Evolutionary conservation across 2,797 vertebrate species (phyloP), one percentile per base, ranked within the genome.

Genomic region (Knipowitschia caucasica): DNA sequence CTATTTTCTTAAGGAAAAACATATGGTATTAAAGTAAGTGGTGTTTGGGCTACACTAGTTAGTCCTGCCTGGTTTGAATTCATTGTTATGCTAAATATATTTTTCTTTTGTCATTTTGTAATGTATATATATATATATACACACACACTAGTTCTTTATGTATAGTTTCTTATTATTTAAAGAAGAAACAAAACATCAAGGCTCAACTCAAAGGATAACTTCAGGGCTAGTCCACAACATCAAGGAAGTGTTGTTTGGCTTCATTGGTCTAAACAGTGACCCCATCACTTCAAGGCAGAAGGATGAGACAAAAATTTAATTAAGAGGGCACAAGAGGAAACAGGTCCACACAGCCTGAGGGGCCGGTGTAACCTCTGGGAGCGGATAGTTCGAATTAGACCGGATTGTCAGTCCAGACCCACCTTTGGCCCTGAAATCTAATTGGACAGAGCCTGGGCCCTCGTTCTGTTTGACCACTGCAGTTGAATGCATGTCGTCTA

Each of bases 301-400:
- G 75, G 81, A 81, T 72, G 71, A 75, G 62, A 64, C 64, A 66
- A 46, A 78, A 82, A 86, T 82, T 53, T 50, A 80, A 80, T 85
- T 78, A 84, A 42, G 71, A 75, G 46, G 55, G 38, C 46, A 57
- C 62, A 70, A 81, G 72, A 78, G 79, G 84, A 87, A 85, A 69
- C 78, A 58, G 73, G 43, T 70, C 71, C 67, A 21, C 53, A 40
- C 69, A 57, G 78, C 86, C 84, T 58, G 43, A 24, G 78, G 85
- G 62, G 71, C 62, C 69, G 40, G 59, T 51, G 40, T 18, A 65
- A 70, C 72, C 77, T 73, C 49, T 36, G 10, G 43, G 59, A 80
- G 71, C 75, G 78, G 85, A 88, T 82, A 88, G 81, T 82, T 88
- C 75, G 61, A 84, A 89, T 90, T 89, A 90, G 80, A 84, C 47